A percentile compares a stretch with the other conserved stretches of the same genome.
Conservation (phyloP, 2,888 invertebrate species). For the Cylloceria caligata region DNA sequence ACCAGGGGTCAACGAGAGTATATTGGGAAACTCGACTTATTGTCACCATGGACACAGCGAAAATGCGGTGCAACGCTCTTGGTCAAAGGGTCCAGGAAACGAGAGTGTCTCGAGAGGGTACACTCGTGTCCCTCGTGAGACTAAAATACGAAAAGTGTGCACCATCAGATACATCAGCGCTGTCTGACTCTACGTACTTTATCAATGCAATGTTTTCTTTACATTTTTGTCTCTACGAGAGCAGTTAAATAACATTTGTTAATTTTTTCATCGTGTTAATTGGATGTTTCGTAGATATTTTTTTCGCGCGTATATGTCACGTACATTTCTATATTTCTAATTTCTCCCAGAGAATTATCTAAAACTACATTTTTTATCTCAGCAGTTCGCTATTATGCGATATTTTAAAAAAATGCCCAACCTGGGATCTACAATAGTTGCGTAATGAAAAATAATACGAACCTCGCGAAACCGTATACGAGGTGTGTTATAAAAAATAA, state of each 20-base stretch:
- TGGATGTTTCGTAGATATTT: too few relatives aligned
- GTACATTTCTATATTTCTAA: too few relatives aligned
- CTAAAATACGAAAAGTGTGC: slow-evolving; percentile 54
- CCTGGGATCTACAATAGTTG: too few relatives aligned
- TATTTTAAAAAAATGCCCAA: too few relatives aligned
- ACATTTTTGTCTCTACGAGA: slow-evolving; percentile 34
- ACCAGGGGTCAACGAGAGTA: slow-evolving; percentile 57
- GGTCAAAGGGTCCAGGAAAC: slow-evolving; percentile 64
- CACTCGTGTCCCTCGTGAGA: slow-evolving; percentile 53
- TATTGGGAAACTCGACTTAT: slow-evolving; percentile 66
- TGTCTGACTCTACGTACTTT: slow-evolving; percentile 4
- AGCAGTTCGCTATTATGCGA: too few relatives aligned
- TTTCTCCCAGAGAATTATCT: too few relatives aligned
- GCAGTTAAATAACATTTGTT: background rate
- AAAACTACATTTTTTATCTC: too few relatives aligned
- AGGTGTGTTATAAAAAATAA: too few relatives aligned
- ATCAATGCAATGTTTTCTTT: slow-evolving; percentile 26
- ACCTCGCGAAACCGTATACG: too few relatives aligned
- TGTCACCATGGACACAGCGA: slow-evolving; percentile 50
- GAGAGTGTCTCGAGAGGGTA: slow-evolving; percentile 65
- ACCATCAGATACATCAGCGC: slow-evolving; percentile 58
- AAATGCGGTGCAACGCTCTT: slow-evolving; percentile 34
- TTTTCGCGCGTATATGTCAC: too few relatives aligned
- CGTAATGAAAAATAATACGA: too few relatives aligned
- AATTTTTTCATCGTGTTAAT: too few relatives aligned